Percentiles rank a stretch among this genome's conserved stretches.
phyloP scores from a whole-genome alignment of 2,797 vertebrate genomes.

The Clarias pachynema region DNA sequence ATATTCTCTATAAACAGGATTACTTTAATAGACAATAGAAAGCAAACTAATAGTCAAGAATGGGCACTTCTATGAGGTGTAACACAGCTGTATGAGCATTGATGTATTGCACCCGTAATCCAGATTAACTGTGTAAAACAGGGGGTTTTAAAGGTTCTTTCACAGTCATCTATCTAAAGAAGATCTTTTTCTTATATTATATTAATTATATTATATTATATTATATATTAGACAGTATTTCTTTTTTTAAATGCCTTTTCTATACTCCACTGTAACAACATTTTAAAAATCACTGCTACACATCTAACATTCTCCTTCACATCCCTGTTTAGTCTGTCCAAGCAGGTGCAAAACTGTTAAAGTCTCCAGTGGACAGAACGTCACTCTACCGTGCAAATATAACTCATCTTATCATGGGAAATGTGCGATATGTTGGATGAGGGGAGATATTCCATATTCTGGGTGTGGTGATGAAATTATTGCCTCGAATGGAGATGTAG shows the following conservation, averaged over 20 bases:
- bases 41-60: neutral
- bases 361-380: slow-evolving; percentile 62
- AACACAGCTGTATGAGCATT: neutral
- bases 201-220: no score
- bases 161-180: neutral
- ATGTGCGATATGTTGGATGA: slow-evolving; percentile 77
- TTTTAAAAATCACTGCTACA: neutral
- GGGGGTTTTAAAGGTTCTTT: neutral
- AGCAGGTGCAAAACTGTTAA: fast-evolving
- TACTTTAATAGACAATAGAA: neutral
- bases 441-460: slow-evolving; percentile 30
- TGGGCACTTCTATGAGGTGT: neutral
- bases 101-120: neutral
- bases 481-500: slow-evolving; percentile 61
- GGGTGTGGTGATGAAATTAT: slow-evolving; percentile 67
- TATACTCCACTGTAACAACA: neutral
- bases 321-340: slow-evolving; percentile 47
- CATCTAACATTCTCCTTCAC: neutral
- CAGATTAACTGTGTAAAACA: neutral
- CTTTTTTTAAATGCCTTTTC: no score
- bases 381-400: slow-evolving; percentile 77
- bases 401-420: fast-evolving
- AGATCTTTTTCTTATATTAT: no score
- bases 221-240: no score
- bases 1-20: no score